phyloP scores from a whole-genome alignment of 2,113 vertebrate species.

The Dolichotis patagonum region DNA sequence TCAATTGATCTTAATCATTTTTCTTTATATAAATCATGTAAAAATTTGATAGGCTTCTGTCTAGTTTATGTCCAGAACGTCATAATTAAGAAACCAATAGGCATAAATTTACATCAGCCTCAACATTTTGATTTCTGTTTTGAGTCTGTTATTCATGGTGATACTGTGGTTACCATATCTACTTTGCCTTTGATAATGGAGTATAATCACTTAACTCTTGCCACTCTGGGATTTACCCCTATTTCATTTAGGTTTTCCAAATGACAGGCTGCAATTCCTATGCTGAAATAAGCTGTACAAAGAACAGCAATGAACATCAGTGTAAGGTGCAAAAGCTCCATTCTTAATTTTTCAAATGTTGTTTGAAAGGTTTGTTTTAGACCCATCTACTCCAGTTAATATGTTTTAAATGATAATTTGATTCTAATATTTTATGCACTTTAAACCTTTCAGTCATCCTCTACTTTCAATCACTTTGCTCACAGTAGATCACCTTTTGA shows the following conservation, averaged over 20 bases:
- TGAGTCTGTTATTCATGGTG: neutral
- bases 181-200: neutral
- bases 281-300: neutral
- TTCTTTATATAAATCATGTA: neutral
- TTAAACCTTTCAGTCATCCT: neutral
- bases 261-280: neutral
- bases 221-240: neutral
- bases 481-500: neutral
- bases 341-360: neutral
- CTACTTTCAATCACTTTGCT: neutral
- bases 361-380: neutral
- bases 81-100: neutral
- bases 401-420: neutral
- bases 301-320: fast-evolving
- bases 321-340: neutral
- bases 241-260: neutral
- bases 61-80: neutral
- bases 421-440: neutral
- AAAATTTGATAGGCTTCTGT: neutral
- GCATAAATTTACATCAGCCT: neutral
- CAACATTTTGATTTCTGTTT: neutral
- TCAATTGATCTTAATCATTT: neutral
- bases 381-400: neutral
- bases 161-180: neutral
- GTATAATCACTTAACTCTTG: neutral